These are phyloP conservation scores for Nycticorax nycticorax DNA, from an alignment of 2,113 vertebrate genomes.

Conservation along the genomic window DNA sequence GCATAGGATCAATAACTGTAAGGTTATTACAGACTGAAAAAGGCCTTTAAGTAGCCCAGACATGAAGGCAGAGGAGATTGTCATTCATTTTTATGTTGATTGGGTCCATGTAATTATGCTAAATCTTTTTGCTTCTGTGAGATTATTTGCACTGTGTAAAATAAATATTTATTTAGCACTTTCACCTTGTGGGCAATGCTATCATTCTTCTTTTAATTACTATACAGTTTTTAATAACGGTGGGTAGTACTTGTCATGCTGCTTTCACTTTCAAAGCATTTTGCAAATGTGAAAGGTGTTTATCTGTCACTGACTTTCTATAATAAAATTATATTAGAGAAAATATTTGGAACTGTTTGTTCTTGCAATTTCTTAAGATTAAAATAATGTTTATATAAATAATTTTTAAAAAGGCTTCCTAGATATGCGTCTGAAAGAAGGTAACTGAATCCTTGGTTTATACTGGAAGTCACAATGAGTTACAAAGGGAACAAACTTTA, in stretches of 20 bases:
- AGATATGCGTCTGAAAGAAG: neutral
- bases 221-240: neutral
- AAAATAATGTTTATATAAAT: neutral
- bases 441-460: neutral
- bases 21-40: neutral
- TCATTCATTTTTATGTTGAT: neutral
- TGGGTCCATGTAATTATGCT: neutral
- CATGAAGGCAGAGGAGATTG: neutral
- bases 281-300: neutral
- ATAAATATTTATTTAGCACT: slow-evolving; percentile 41
- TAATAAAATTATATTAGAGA: neutral
- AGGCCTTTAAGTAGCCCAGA: neutral
- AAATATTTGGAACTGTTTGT: neutral
- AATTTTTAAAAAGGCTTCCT: neutral
- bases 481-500: neutral
- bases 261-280: neutral
- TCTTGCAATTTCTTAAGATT: neutral
- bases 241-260: neutral
- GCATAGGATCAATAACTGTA: neutral
- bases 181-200: neutral
- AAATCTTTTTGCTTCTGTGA: neutral
- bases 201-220: slow-evolving; percentile 40
- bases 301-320: neutral
- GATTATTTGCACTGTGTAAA: neutral
- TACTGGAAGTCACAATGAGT: neutral